Percentiles rank a stretch among this genome's conserved stretches.
These are phyloP conservation scores for Jordanella pulchra DNA, from an alignment of 2,797 vertebrate genomes.

Conservation along the genomic window DNA sequence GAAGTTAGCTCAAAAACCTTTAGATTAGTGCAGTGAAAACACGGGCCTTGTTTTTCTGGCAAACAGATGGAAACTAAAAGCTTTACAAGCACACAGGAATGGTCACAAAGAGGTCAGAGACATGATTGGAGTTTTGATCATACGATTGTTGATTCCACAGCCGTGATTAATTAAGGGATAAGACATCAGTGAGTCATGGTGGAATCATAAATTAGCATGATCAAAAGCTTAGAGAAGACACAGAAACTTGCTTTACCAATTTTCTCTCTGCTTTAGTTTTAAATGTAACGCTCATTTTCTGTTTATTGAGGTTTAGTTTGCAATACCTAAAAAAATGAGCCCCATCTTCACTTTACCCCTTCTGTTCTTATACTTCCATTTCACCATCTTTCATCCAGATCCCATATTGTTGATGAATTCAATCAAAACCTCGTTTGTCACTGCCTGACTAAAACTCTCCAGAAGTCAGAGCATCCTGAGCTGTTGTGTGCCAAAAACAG, in stretches of 20 bases:
- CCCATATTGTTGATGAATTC: slow-evolving; percentile 60
- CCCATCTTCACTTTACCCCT: not conserved
- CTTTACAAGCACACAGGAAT: slow-evolving; percentile 23
- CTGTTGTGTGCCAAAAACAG: slow-evolving; percentile 36
- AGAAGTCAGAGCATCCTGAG: slow-evolving; percentile 35
- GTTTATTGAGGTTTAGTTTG: not conserved
- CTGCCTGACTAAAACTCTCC: slow-evolving; percentile 34
- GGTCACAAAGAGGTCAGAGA: slow-evolving; percentile 19
- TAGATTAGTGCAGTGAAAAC: slow-evolving; percentile 36
- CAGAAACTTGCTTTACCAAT: not conserved
- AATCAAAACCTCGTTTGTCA: slow-evolving; percentile 60
- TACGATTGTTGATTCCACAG: slow-evolving; percentile 7
- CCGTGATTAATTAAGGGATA: slow-evolving; percentile 7
- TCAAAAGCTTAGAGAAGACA: slow-evolving; percentile 5
- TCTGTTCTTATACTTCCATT: slow-evolving; percentile 11
- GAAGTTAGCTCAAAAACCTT: slow-evolving; percentile 36
- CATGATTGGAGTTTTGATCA: slow-evolving; percentile 1
- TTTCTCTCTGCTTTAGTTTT: not conserved
- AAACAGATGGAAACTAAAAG: slow-evolving; percentile 27
- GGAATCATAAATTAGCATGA: slow-evolving; percentile 8
- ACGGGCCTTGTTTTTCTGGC: slow-evolving; percentile 23
- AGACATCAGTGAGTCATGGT: slow-evolving; percentile 5
- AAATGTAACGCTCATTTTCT: slow-evolving; percentile 4
- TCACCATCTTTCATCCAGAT: slow-evolving; percentile 62
- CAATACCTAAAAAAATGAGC: not conserved